phyloP scores from a whole-genome alignment of 2,797 vertebrate species.

The Clamator glandarius region DNA sequence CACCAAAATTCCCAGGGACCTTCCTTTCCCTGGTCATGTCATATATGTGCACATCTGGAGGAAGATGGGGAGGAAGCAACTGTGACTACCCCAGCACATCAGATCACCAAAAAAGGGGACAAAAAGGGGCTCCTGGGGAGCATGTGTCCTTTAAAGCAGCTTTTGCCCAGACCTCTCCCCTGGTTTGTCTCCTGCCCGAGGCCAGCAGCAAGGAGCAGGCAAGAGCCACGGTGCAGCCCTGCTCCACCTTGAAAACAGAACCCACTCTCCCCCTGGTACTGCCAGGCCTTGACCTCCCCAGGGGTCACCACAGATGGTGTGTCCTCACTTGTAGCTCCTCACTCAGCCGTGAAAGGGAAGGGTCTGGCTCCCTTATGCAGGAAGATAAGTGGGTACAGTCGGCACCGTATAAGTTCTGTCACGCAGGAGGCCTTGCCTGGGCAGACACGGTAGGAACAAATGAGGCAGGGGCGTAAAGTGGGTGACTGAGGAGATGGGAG shows the following conservation, averaged over 20 bases:
- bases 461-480: not conserved
- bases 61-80: not conserved
- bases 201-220: not conserved
- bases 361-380: not conserved
- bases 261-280: rapidly evolving
- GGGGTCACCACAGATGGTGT: rapidly evolving
- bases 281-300: not conserved
- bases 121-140: rapidly evolving
- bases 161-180: not conserved
- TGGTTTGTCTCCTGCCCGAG: not conserved
- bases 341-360: not conserved
- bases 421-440: not conserved
- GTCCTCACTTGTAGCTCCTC: not conserved
- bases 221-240: not conserved
- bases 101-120: not conserved
- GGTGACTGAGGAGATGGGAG: not conserved
- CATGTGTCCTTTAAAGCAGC: too few relatives aligned
- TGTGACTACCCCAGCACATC: not conserved
- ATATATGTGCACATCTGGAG: not conserved
- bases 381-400: not conserved
- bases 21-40: not conserved
- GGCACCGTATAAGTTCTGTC: rapidly evolving
- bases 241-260: not conserved
- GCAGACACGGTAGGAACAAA: not conserved
- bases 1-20: not conserved